Conservation (phyloP, 2,113 vertebrate species). For the Parotia lawesii region DNA sequence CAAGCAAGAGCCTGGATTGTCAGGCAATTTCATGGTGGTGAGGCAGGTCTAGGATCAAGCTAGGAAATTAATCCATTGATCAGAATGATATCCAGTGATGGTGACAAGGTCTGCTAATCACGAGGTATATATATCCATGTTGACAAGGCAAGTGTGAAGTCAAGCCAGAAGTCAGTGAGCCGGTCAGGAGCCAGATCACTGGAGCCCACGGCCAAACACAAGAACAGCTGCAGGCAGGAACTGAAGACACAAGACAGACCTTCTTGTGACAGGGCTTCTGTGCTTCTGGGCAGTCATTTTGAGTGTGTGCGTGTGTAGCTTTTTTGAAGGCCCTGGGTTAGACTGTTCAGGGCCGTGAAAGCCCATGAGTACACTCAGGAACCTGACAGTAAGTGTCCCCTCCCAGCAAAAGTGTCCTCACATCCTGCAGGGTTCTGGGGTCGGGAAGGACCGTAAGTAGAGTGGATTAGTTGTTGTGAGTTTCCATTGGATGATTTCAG, state of each 20-base stretch:
- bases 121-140: neutral
- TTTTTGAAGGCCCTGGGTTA: neutral
- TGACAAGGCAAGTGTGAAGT: neutral
- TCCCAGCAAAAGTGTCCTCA: neutral
- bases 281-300: neutral
- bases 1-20: neutral
- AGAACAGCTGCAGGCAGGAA: neutral
- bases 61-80: neutral
- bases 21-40: neutral
- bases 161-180: neutral
- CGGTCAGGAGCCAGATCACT: neutral
- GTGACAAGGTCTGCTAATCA: neutral
- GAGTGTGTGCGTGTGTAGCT: neutral
- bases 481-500: neutral
- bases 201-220: neutral
- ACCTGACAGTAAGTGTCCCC: fast-evolving
- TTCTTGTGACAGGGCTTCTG: neutral
- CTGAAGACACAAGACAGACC: neutral
- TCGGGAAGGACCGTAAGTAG: neutral
- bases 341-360: neutral
- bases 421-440: too few relatives aligned
- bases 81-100: neutral
- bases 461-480: neutral
- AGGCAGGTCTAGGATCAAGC: neutral
- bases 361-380: neutral